Evolutionary conservation across 2,113 vertebrate species (phyloP).

Genomic region (Ceyx margarethae): DNA sequence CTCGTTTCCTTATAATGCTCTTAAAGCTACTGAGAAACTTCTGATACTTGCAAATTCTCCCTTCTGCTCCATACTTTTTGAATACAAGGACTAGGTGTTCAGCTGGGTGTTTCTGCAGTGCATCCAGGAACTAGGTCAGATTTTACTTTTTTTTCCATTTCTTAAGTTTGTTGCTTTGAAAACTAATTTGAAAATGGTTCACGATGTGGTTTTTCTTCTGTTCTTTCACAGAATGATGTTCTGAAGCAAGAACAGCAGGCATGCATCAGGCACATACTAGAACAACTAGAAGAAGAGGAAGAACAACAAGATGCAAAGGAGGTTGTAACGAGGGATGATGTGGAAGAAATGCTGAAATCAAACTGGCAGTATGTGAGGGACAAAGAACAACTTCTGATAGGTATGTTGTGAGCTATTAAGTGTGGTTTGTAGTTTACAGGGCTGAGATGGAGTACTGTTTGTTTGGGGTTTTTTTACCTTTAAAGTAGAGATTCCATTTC

Average conservation of each 20-base stretch:
- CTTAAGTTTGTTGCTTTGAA: background rate
- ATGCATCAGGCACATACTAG: slow-evolving; percentile 50
- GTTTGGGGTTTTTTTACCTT: background rate
- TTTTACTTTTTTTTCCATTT: background rate
- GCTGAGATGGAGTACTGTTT: background rate
- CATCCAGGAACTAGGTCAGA: background rate
- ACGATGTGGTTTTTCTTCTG: background rate
- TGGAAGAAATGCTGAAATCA: slow-evolving; percentile 72
- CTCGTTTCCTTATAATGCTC: background rate
- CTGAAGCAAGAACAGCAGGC: slow-evolving; percentile 70
- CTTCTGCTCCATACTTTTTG: background rate
- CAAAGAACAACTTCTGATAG: slow-evolving; percentile 75
- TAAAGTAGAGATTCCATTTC: background rate
- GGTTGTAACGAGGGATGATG: slow-evolving; percentile 70
- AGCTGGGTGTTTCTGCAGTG: background rate
- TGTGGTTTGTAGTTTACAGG: background rate
- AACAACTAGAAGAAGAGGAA: slow-evolving; percentile 67
- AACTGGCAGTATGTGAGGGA: slow-evolving; percentile 71
- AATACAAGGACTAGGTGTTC: background rate
- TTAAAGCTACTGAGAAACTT: background rate
- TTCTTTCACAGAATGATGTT: slow-evolving; percentile 56
- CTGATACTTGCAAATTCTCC: background rate
- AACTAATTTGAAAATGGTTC: background rate
- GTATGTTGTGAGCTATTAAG: slow-evolving; percentile 30
- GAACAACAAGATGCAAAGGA: slow-evolving; percentile 41